Conservation (phyloP, 1,140 invertebrate species). For the Thaumatotibia leucotreta region DNA sequence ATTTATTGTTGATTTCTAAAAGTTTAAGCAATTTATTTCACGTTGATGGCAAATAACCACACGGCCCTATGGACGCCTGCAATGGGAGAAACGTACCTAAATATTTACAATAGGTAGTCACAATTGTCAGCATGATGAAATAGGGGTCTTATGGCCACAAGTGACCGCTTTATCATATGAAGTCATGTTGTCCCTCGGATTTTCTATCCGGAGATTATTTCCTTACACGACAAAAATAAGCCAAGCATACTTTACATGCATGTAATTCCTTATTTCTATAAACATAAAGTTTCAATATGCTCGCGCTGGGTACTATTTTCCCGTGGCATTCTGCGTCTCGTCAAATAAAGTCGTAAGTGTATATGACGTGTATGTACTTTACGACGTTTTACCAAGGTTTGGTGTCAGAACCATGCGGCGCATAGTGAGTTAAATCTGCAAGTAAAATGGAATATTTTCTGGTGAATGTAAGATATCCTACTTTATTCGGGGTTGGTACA, state of each 20-base stretch:
- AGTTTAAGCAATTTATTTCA: too few relatives aligned
- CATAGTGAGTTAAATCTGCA: neutral
- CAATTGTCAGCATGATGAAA: too few relatives aligned
- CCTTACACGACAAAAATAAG: neutral
- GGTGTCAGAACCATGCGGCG: neutral
- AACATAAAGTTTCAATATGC: neutral
- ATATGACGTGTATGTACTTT: too few relatives aligned
- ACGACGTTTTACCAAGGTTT: neutral
- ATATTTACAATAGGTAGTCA: too few relatives aligned
- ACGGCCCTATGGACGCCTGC: too few relatives aligned
- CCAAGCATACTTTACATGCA: neutral
- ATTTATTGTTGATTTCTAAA: too few relatives aligned
- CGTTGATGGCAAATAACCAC: too few relatives aligned
- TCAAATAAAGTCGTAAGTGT: neutral
- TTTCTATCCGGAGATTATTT: neutral
- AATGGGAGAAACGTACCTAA: too few relatives aligned
- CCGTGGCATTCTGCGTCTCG: neutral
- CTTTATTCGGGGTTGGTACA: neutral
- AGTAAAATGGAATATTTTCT: neutral
- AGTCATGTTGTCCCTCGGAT: neutral
- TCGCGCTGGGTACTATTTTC: neutral
- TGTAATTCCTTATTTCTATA: neutral
- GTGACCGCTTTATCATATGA: neutral
- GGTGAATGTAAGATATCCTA: neutral
- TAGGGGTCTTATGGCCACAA: too few relatives aligned